Conservation (phyloP, 2,113 vertebrate genomes). For the Cyphomyrus discorhynchus region DNA sequence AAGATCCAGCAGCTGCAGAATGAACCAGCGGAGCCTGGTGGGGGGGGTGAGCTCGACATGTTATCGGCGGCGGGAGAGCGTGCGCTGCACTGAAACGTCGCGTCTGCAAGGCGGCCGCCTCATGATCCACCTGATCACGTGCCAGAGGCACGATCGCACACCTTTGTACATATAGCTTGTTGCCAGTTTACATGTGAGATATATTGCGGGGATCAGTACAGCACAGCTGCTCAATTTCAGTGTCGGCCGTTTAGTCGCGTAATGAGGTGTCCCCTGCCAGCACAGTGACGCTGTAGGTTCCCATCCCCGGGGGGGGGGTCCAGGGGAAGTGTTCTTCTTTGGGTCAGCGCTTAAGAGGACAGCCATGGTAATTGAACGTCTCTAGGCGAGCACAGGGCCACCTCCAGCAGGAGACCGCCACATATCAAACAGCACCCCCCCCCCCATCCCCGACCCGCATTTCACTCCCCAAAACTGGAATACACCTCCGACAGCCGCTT, state of each 20-base stretch:
- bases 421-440: background rate
- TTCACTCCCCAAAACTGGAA: background rate
- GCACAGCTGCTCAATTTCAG: background rate
- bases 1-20: background rate
- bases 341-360: background rate
- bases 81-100: background rate
- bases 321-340: background rate
- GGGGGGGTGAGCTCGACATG: no score
- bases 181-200: background rate
- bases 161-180: background rate
- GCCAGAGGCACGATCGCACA: background rate
- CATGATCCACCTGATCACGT: background rate
- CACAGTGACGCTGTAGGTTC: background rate
- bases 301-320: background rate
- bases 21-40: background rate
- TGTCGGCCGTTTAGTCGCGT: background rate
- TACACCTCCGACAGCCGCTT: background rate
- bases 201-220: background rate
- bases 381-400: background rate
- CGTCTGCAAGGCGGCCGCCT: background rate
- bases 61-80: background rate
- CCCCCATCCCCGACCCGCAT: background rate
- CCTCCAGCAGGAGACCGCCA: no score
- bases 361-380: background rate
- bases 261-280: background rate